Base-by-base conservation (phyloP, 2,113 vertebrate species). In the Microcebus jonahi region DNA sequence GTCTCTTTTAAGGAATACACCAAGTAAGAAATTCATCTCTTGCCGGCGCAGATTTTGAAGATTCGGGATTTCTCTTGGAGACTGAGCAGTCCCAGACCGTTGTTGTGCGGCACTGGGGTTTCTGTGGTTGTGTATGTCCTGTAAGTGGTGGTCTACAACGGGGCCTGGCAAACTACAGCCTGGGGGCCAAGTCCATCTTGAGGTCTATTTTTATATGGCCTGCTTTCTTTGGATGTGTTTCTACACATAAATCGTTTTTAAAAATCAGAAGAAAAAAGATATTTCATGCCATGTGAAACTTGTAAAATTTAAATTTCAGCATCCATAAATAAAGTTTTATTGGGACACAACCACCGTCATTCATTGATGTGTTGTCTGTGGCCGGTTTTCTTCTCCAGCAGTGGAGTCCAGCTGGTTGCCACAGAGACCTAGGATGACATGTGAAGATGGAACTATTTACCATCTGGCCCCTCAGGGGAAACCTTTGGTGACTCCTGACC, bases 401-500 rank as follows among this genome's bases (percentile, higher is more conserved):
- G 17, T 42, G 29, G 25, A 57, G 17, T 0, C 8, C 31, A 3
- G 4, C 13, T 34, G 11, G 3, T 11, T 45, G 23, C 1, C 39
- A 15, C 3, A 36, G 10, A 55, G 17, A 29, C 14, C 1, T 1
- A 2, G 3, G 5, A 3, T 9, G 2, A 2, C 9, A 10, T 0
- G 0, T 17, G 1, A 18, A 11, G 23, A 3, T 36, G 21, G 39
- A 71, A 31, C 21, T 2, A 27, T 18, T 53, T 9, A 2, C n/a
- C 3, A 10, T 23, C 8, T 5, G 25, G 0, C 4, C 34, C 3
- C 63, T 80, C 13, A 15, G 1, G 57, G 39, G n/a, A 68, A 9
- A 29, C 25, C 3, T 1, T 36, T 68, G 6, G 3, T 8, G 3
- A 29, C 25, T 29, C 8, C 36, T 67, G 6, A 34, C 5, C 1